phyloP scores from a whole-genome alignment of 23 tunicate genomes.

The Halocynthia aurantium region DNA sequence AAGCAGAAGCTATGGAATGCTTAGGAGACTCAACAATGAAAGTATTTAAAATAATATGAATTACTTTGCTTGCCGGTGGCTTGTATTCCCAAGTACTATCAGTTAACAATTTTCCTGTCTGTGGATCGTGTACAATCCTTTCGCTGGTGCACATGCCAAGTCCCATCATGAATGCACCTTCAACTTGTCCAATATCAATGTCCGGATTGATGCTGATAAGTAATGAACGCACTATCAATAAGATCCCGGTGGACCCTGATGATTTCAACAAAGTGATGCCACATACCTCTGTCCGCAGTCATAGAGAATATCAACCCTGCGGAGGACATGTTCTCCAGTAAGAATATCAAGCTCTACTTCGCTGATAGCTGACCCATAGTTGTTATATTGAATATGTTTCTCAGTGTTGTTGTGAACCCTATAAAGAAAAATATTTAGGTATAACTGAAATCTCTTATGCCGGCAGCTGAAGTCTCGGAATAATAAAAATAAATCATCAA shows the following conservation, averaged over 20 bases:
- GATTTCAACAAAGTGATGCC: not conserved
- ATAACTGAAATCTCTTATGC: too few species aligned
- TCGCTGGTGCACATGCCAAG: constrained; percentile 56
- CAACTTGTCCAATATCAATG: constrained; percentile 75
- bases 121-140: constrained; percentile 24
- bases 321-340: constrained; percentile 54
- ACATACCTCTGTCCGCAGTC: constrained; percentile 71
- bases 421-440: too few species aligned
- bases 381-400: constrained; percentile 14
- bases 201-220: constrained; percentile 44
- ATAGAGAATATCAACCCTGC: constrained; percentile 43
- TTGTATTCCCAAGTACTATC: constrained; percentile 65
- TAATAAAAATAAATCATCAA: too few species aligned
- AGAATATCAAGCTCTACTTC: constrained; percentile 79
- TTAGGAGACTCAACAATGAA: too few species aligned
- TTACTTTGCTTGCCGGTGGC: constrained; percentile 62
- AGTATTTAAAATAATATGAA: too few species aligned
- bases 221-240: not conserved
- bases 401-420: constrained; percentile 1
- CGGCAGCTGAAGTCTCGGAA: too few species aligned
- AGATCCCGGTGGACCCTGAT: not conserved
- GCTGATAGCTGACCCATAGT: constrained; percentile 54
- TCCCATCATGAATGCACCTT: constrained; percentile 78
- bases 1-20: too few species aligned
- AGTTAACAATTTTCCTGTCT: constrained; percentile 41